Evolutionary conservation across 1,140 invertebrate genomes (phyloP), one percentile per base, ranked within the genome.

Genomic region (Hetaerina americana): DNA sequence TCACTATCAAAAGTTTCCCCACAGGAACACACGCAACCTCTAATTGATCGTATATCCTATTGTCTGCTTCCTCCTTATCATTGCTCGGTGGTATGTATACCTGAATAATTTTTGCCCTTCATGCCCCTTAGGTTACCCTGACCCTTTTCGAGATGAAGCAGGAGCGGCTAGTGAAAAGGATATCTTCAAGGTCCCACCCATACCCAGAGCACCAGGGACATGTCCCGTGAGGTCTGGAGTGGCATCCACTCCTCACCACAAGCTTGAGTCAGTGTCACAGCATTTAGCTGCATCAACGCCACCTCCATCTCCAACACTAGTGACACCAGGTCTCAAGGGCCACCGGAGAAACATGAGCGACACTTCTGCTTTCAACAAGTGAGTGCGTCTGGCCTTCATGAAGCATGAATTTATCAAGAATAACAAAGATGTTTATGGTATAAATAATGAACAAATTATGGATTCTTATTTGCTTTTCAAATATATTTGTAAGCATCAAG

Each of bases 341-440:
- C 92, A 94, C 80, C 80, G 92, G 49, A 84, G 92, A 66, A 94
- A 94, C 79, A 90, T 92, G 77, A 93, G 91, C 79, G 93, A 94
- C 78, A 94, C 92, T 0, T 92, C 91, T 68, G 91, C 91, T 75
- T 91, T 93, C 77, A 92, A 91, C 77, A 92, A 91, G 90, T 92
- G 84, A 82, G 84, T 57, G 2, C 40, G 40, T 18, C 40, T 57
- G 40, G 40, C 15, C 40, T 57, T 10, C 40, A 12, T 57, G 40
- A 57, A 57, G 40, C 40, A 57, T 57, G 40, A 57, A n/a, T n/a
- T 57, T 18, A 57, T 10, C 40, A 57, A 57, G 40, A 57, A 18
- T 57, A 57, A n/a, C 40, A 12, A 57, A 57, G 15, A 57, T 57
- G 40, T 57, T 57, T 57, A n/a, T 57, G 40, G 22, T 57, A n/a